Base-by-base conservation (phyloP, 2,888 invertebrate species). In the Luperina nickerlii region DNA sequence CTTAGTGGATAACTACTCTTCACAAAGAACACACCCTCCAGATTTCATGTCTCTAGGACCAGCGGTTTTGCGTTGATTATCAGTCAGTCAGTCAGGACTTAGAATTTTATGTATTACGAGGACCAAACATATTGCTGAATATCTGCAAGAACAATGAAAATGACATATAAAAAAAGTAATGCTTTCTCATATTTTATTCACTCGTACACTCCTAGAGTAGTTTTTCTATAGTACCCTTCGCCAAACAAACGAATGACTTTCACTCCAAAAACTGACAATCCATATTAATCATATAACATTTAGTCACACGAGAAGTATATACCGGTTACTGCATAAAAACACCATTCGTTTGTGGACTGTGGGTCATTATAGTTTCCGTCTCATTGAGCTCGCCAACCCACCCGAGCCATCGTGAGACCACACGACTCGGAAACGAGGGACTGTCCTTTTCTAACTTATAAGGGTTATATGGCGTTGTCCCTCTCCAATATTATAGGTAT, bases 331-430 rank as follows among this genome's bases (percentile, higher is more conserved):
- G 79, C 74, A 88, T 88, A 89, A 90, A 90, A 88, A 89, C 85
- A 82, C 87, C 79, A 87, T 86, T 87, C 78, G 86, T 87, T 86
- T 84, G 82, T 83, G 67, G 81, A 82, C 78, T 77, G 78, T 42
- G 83, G 82, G 75, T 82, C 88, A 89, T 90, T 90, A 90, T 88
- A 82, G 86, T 88, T 90, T 88, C 84, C 91, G 84, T 62, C 81
- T 87, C 90, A 90, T 90, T 90, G 90, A 76, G 62, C 69, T 27
- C 63, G 60, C 75, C 78, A 74, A 87, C 83, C 78, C 83, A 81
- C 72, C 78, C 57, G 80, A 45, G 69, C 24, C 68, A 51, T 54
- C 11, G 68, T 38, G 75, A 60, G 70, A 73, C 87, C 87, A 89
- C 75, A 74, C 83, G 63, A 54, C 15, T 45, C 51, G 76, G 54